phyloP scores from a whole-genome alignment of 2,797 vertebrate species.

The Pseudotriccus pelzelni region DNA sequence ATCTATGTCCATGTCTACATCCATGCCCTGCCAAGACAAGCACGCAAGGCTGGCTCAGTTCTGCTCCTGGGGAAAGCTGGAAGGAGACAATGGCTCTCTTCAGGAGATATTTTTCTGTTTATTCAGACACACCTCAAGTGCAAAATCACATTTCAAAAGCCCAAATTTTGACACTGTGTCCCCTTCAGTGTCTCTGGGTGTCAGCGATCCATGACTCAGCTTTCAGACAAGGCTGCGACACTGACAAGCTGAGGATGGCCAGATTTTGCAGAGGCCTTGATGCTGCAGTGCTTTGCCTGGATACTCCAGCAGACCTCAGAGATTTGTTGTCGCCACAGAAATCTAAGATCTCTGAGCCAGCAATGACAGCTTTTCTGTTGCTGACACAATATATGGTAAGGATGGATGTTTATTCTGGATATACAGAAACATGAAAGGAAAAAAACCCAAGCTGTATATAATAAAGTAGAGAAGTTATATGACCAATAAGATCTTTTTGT shows the following conservation, averaged over 20 bases:
- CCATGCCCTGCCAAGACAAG: background rate
- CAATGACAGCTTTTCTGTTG: background rate
- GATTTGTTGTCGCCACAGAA: background rate
- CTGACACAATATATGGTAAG: background rate
- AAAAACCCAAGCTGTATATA: background rate
- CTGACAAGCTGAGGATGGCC: background rate
- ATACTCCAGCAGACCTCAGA: background rate
- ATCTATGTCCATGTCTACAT: rapidly evolving
- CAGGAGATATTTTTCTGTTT: background rate
- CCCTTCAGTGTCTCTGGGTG: background rate
- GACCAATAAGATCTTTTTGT: background rate
- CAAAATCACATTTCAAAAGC: background rate
- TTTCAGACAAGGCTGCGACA: background rate
- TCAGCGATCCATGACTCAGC: background rate
- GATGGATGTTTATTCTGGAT: background rate
- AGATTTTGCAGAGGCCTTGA: background rate
- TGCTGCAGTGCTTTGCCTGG: background rate
- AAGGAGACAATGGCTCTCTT: background rate
- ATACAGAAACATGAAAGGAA: background rate
- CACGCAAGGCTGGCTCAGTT: background rate
- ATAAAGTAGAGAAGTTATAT: background rate
- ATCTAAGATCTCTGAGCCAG: background rate
- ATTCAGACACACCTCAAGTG: background rate
- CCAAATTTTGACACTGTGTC: background rate
- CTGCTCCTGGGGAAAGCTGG: background rate